phyloP scores from a whole-genome alignment of 2,797 vertebrate species.

The Enteromius trimaculatus region DNA sequence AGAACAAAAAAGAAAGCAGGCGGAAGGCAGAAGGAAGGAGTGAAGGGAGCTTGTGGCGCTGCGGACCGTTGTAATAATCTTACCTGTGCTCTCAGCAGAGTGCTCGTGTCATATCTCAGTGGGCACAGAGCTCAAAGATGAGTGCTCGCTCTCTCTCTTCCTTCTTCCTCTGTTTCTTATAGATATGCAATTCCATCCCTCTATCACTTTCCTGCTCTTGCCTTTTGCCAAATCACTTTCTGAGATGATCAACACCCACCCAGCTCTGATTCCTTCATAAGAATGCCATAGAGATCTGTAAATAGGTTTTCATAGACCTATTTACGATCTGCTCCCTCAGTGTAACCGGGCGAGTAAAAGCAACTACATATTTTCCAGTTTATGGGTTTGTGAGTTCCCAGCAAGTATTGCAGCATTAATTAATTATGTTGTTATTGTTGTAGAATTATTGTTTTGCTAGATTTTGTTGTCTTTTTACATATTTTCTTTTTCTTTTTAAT shows the following conservation, averaged over 20 bases:
- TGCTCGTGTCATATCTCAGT: slow-evolving; percentile 43
- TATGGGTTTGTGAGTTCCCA: not conserved
- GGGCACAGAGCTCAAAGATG: slow-evolving; percentile 29
- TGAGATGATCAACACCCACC: slow-evolving; percentile 21
- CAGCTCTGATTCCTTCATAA: not conserved
- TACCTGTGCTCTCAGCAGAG: slow-evolving; percentile 46
- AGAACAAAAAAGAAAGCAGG: slow-evolving; percentile 47
- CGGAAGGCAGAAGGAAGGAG: slow-evolving; percentile 33
- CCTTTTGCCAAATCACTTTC: slow-evolving; percentile 21
- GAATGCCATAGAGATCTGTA: not conserved
- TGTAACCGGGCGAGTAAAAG: not conserved
- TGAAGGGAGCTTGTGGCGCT: slow-evolving; percentile 34
- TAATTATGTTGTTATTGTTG: not conserved
- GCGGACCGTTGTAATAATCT: slow-evolving; percentile 50
- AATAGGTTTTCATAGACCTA: not conserved
- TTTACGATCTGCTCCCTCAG: not conserved
- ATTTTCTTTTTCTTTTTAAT: not conserved
- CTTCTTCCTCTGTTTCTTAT: not conserved
- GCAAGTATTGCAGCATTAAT: not conserved
- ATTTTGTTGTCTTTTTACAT: not conserved
- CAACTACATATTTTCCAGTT: not conserved
- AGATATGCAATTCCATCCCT: not conserved
- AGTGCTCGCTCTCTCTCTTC: slow-evolving; percentile 2
- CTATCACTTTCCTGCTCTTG: not conserved
- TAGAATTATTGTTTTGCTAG: not conserved